These are phyloP conservation scores for Hylaeus volcanicus DNA, from an alignment of 1,140 invertebrate genomes.

Conservation along the genomic window DNA sequence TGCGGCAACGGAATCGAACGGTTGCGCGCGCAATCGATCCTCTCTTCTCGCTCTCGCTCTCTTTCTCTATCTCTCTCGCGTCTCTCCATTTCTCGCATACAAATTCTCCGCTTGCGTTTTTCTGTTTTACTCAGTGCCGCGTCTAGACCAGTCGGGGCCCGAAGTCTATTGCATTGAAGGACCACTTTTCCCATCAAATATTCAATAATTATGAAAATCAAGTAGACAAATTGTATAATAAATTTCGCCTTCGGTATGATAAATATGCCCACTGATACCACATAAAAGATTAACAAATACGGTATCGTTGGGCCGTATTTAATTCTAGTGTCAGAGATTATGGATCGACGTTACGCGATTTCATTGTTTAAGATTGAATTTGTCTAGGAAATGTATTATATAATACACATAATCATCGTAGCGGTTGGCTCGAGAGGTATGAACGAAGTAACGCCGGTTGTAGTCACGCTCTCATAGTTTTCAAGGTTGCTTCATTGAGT, in stretches of 20 bases:
- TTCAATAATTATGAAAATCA: too few species aligned
- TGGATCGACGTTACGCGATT: too few species aligned
- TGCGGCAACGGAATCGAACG: conserved; percentile 75
- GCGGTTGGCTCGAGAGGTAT: neutral
- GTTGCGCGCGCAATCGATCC: conserved; percentile 72
- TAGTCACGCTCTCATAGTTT: conserved; percentile 74
- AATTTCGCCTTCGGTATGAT: too few species aligned
- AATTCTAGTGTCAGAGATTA: too few species aligned
- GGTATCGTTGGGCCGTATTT: too few species aligned
- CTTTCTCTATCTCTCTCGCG: neutral
- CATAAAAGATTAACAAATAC: too few species aligned
- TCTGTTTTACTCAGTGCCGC: neutral
- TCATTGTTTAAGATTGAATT: too few species aligned
- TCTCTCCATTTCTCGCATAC: neutral
- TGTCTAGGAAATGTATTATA: neutral
- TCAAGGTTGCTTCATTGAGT: conserved; percentile 75
- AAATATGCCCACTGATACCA: too few species aligned
- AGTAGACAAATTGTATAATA: too few species aligned
- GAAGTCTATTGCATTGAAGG: too few species aligned
- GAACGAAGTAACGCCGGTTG: conserved; percentile 50
- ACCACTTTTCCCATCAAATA: too few species aligned
- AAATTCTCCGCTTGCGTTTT: conserved; percentile 12
- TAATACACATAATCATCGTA: neutral
- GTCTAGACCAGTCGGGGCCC: neutral
- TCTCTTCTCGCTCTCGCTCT: neutral